Conservation (phyloP, 2,888 invertebrate genomes). For the Conomelus anceps region DNA sequence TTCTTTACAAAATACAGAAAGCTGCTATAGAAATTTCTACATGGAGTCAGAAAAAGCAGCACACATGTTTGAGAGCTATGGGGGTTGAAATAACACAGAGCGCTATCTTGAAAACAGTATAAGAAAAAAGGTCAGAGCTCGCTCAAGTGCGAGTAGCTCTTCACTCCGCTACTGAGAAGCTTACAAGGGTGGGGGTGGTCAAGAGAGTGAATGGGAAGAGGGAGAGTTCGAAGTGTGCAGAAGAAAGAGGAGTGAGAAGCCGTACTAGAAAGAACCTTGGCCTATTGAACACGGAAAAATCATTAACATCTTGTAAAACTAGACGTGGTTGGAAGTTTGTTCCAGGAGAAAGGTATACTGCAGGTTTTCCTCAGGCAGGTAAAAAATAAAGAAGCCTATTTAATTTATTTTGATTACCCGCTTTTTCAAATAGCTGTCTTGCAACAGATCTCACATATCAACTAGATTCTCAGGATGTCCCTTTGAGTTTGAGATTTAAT, state of each 20-base stretch:
- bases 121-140: not conserved
- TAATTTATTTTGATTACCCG: too few species aligned
- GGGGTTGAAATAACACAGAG: not conserved
- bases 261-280: not conserved
- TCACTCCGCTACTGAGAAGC: not conserved
- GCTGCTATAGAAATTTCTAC: not conserved
- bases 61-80: not conserved
- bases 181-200: not conserved
- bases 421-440: too few species aligned
- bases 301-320: not conserved
- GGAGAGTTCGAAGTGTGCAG: not conserved
- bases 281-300: not conserved
- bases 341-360: not conserved
- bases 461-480: too few species aligned
- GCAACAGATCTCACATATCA: too few species aligned
- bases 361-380: too few species aligned
- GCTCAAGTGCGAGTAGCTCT: not conserved
- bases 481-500: too few species aligned
- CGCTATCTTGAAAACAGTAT: not conserved
- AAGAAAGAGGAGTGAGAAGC: not conserved
- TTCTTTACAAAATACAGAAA: not conserved
- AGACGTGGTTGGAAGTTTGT: not conserved
- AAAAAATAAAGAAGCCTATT: too few species aligned
- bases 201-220: not conserved
- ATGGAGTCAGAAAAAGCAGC: not conserved